Percentiles rank a stretch among this genome's conserved stretches.
These are phyloP conservation scores for Gadopsis marmoratus DNA, from an alignment of 2,797 vertebrate genomes.

Conservation along the genomic window DNA sequence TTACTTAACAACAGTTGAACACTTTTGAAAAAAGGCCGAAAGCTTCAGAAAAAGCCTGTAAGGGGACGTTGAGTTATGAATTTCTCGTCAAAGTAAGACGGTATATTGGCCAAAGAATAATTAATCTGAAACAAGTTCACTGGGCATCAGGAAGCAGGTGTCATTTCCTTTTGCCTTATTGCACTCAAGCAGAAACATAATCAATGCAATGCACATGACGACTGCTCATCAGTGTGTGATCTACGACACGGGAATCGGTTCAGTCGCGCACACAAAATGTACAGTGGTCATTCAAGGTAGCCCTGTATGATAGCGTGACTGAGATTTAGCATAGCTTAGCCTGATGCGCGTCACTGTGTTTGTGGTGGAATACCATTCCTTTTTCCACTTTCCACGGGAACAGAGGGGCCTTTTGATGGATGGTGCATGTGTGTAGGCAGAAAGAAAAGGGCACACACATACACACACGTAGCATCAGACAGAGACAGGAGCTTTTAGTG, in stretches of 20 bases:
- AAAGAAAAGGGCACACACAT: conserved; percentile 29
- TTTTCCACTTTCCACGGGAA: conserved; percentile 61
- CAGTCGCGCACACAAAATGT: conserved; percentile 2
- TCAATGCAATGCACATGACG: conserved; percentile 41
- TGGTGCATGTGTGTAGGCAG: conserved; percentile 47
- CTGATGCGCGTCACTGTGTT: conserved; percentile 34
- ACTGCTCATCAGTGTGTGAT: conserved; percentile 36
- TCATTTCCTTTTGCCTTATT: conserved; percentile 19
- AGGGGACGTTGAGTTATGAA: not conserved
- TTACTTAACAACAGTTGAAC: not conserved
- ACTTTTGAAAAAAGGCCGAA: no score
- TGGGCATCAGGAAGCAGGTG: not conserved
- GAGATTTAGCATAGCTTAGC: conserved; percentile 37
- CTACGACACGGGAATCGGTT: conserved; percentile 28
- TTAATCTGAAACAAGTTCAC: conserved; percentile 16
- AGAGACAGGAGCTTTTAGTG: conserved; percentile 72
- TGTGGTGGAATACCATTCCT: conserved; percentile 52
- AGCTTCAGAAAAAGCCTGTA: not conserved
- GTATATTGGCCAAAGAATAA: not conserved
- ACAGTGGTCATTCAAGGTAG: conserved; percentile 37
- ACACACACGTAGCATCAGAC: conserved; percentile 38
- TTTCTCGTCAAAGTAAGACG: not conserved
- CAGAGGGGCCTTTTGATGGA: conserved; percentile 59
- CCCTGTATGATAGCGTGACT: conserved; percentile 19
- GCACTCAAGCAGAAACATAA: conserved; percentile 36